Percentiles rank a stretch among this genome's conserved stretches.
Conservation (phyloP, 2,888 invertebrate genomes). For the Drosophila testacea region DNA sequence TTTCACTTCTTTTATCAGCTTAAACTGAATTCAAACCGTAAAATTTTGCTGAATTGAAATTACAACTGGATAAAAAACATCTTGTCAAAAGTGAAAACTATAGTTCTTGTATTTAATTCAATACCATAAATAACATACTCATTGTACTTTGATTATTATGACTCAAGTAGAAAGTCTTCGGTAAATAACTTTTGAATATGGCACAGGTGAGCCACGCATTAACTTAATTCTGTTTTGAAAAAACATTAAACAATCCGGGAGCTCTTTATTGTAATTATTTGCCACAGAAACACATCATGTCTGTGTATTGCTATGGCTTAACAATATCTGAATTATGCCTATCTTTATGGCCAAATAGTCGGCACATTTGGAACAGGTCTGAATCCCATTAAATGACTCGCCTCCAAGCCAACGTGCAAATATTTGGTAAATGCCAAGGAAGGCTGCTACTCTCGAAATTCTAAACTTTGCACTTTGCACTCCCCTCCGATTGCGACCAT, state of each 20-base stretch:
- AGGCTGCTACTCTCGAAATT: background rate
- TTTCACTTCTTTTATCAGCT: too few relatives aligned
- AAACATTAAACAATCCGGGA: background rate
- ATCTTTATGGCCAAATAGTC: background rate
- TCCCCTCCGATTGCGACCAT: background rate
- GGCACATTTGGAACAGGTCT: background rate
- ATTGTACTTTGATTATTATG: slow-evolving; percentile 1
- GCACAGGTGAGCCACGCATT: slow-evolving; percentile 12
- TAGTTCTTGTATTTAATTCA: background rate
- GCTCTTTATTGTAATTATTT: slow-evolving; percentile 6
- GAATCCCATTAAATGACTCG: background rate
- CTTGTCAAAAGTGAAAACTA: too few relatives aligned
- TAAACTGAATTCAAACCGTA: too few relatives aligned
- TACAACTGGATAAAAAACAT: too few relatives aligned
- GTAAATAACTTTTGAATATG: background rate
- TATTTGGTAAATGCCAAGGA: background rate
- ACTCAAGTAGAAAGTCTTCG: slow-evolving; percentile 14
- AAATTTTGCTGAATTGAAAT: too few relatives aligned
- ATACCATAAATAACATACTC: slow-evolving; percentile 5
- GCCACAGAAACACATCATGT: background rate
- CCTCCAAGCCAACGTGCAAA: background rate
- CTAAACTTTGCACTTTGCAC: background rate
- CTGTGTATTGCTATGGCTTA: slow-evolving; percentile 9
- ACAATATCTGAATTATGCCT: background rate
- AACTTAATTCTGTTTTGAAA: slow-evolving; percentile 1